Percentiles rank a stretch among this genome's conserved stretches.
Conservation (phyloP, 1,140 invertebrate genomes). For the Brachionus manjavacas region DNA sequence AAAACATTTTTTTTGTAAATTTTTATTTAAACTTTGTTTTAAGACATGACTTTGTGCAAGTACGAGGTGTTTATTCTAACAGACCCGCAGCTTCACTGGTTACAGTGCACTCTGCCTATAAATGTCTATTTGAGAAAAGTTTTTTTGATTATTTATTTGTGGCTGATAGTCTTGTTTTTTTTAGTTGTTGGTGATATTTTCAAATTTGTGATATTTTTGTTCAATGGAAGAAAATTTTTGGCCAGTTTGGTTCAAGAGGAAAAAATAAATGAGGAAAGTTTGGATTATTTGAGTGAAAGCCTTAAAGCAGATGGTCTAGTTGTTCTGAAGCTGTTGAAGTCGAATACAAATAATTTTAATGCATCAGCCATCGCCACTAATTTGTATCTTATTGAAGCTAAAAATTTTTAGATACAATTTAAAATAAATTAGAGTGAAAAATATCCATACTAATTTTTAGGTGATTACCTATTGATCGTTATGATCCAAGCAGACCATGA, state of each 20-base stretch:
- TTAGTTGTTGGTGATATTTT: neutral
- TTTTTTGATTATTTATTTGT: neutral
- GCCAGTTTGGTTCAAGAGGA: neutral
- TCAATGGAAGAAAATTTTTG: neutral
- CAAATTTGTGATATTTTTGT: neutral
- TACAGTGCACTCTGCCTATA: constrained; percentile 26
- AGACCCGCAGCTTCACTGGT: constrained; percentile 2
- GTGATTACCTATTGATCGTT: no score
- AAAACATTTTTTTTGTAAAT: neutral
- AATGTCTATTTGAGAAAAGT: constrained; percentile 34
- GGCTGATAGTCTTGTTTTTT: neutral
- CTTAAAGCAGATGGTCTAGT: neutral
- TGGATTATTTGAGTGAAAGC: neutral
- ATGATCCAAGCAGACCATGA: no score
- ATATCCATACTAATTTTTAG: no score
- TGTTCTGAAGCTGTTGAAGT: constrained; percentile 1
- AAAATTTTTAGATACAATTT: neutral
- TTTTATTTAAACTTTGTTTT: neutral
- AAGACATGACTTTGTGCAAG: constrained; percentile 17
- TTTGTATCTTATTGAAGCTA: neutral
- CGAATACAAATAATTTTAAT: constrained; percentile 29
- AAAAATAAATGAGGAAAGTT: neutral
- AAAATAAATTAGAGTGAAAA: no score
- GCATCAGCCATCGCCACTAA: neutral
- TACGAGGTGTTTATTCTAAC: constrained; percentile 4